phyloP scores from a whole-genome alignment of 2,888 invertebrate genomes.

The Melangyna quadrimaculata region DNA sequence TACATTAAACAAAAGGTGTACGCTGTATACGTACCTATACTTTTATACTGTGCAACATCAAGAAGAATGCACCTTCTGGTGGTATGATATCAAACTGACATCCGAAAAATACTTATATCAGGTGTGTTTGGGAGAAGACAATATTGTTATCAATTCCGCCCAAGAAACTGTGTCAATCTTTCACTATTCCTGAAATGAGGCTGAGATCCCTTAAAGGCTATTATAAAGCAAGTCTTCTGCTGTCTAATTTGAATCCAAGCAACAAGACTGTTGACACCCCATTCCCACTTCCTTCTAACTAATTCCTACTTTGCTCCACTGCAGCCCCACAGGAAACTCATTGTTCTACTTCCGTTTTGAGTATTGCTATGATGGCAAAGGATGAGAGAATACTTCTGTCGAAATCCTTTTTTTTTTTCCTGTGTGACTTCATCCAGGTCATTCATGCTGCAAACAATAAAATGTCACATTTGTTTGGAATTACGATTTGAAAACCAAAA shows the following conservation, averaged over 20 bases:
- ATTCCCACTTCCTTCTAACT: conserved; percentile 38
- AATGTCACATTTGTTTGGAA: conserved; percentile 25
- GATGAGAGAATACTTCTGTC: conserved; percentile 46
- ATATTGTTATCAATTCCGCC: conserved; percentile 46
- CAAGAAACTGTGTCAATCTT: conserved; percentile 44
- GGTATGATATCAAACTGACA: conserved; percentile 16
- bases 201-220: conserved; percentile 40
- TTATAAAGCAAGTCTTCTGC: not conserved
- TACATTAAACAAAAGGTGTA: conserved; percentile 45
- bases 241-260: conserved; percentile 23
- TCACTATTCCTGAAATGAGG: conserved; percentile 27
- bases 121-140: conserved; percentile 45
- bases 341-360: conserved; percentile 61
- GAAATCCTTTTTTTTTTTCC: conserved; percentile 42
- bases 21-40: too few species aligned
- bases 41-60: conserved; percentile 23
- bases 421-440: conserved; percentile 25
- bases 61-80: conserved; percentile 52
- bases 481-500: conserved; percentile 22
- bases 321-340: conserved; percentile 49
- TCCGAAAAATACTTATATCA: conserved; percentile 7
- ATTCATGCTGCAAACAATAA: conserved; percentile 52
- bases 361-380: not conserved
- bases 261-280: conserved; percentile 28
- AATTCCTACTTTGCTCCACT: conserved; percentile 54